Evolutionary conservation across 92 coral and sea anemone genomes (phyloP).

Genomic region (Phenganax stokvisi): DNA sequence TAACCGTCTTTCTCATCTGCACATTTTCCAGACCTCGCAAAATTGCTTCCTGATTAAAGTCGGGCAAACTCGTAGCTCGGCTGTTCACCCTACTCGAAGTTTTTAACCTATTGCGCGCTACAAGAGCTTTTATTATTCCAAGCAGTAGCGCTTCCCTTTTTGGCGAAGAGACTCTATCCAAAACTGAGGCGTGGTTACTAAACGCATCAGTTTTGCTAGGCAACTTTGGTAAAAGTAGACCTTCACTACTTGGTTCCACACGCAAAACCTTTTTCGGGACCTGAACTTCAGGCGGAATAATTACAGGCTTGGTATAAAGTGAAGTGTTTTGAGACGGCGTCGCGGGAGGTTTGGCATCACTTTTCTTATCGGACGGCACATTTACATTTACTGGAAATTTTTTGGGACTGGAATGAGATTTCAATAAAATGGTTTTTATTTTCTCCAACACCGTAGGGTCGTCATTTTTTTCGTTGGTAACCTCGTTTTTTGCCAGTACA

Average conservation of each 20-base stretch:
- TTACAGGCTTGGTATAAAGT: not conserved
- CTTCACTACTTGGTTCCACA: not conserved
- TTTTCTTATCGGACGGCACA: not conserved
- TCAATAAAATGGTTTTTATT: constrained; percentile 29
- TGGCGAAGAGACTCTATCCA: constrained; percentile 27
- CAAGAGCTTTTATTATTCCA: constrained; percentile 30
- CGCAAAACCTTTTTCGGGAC: not conserved
- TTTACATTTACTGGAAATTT: not conserved
- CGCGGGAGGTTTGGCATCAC: not conserved
- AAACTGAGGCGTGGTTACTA: constrained; percentile 22
- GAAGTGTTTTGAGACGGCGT: not conserved
- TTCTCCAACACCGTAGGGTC: not conserved
- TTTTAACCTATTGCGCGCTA: constrained; percentile 13
- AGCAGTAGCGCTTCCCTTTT: constrained; percentile 22
- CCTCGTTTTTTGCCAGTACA: not conserved
- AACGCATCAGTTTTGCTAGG: constrained; percentile 11
- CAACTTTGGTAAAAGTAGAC: not conserved
- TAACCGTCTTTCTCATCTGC: constrained; percentile 24
- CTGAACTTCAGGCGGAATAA: not conserved
- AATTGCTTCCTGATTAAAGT: constrained; percentile 16
- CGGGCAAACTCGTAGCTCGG: not conserved
- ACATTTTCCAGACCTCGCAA: constrained; percentile 31
- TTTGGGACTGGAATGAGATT: not conserved
- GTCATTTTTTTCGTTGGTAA: not conserved
- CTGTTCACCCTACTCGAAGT: constrained; percentile 6